Evolutionary conservation across 2,888 invertebrate species (phyloP), one percentile per base, ranked within the genome.

Genomic region (Eupithecia subfuscata): DNA sequence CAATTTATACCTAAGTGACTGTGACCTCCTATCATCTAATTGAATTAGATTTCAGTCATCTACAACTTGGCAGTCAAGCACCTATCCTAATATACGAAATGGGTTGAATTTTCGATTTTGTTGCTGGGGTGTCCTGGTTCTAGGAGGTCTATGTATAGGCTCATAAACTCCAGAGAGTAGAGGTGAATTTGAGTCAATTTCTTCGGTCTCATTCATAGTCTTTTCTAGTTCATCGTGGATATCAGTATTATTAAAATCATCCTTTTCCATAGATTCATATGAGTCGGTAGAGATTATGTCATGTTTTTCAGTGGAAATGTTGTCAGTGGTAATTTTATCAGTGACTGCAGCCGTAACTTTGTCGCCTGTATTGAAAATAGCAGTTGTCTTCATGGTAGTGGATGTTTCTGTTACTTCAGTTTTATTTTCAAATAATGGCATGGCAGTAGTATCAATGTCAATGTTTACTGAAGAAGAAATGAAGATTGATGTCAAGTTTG

Each of bases 61-160:
- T 86, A 85, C 88, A 83, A 81, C 75, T 80, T 88, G 88, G 86
- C 88, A 89, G 89, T 90, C 81, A 83, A 79, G 75, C 75, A 74
- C 79, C 83, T 93, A 95, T 86, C 95, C 95, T 91, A 95, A 87
- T 82, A 95, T 94, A 81, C 94, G 94, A 83, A 95, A 93, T 76
- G 94, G 95, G 79, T 94, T 95, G 78, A 94, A 95, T 87, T 94
- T 94, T 84, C 90, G 87, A 83, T 88, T 92, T 48, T 87, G 89
- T 75, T 87, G 87, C 75, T 91, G 91, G 30, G 92, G 93, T 84
- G 93, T 91, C 76, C 94, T 88, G 48, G 92, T 91, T 70, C 95
- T 85, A 70, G 86, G 90, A 16, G 95, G 95, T 82, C 91, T 87
- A 64, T 90, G 94, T 25, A 92, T 75, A 5, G 95, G 93, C 80